Conservation (phyloP, 2,888 invertebrate genomes). For the Lapara coniferarum region DNA sequence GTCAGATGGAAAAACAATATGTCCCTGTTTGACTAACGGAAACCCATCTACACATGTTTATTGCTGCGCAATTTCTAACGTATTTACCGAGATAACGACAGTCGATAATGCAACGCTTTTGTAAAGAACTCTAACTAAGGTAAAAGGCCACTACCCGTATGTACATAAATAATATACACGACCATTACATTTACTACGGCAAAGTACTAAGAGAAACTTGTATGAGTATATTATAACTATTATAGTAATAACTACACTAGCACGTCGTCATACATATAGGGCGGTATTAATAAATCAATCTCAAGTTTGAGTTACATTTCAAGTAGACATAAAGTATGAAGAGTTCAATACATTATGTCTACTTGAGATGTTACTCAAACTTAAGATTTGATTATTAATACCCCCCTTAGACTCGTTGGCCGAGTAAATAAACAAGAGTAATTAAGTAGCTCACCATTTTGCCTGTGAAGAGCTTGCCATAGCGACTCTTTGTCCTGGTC, state of each 20-base stretch:
- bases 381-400: too few species aligned
- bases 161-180: background rate
- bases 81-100: too few species aligned
- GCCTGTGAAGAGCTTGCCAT: conserved; percentile 80
- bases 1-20: too few species aligned
- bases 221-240: background rate
- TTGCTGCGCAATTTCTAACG: too few species aligned
- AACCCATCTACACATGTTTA: too few species aligned
- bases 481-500: conserved; percentile 83
- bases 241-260: background rate
- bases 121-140: background rate
- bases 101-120: background rate
- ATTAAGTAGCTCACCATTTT: conserved; percentile 73
- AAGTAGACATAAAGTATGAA: too few species aligned
- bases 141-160: background rate
- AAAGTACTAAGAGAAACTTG: conserved; percentile 9
- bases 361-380: too few species aligned
- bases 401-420: background rate
- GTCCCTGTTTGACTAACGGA: too few species aligned
- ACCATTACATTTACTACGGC: background rate
- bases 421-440: background rate
- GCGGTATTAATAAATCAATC: too few species aligned
- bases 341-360: too few species aligned
- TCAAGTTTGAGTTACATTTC: too few species aligned
- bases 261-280: background rate